Conservation (phyloP, 2,797 vertebrate genomes). For the Coranthus polyacanthus region DNA sequence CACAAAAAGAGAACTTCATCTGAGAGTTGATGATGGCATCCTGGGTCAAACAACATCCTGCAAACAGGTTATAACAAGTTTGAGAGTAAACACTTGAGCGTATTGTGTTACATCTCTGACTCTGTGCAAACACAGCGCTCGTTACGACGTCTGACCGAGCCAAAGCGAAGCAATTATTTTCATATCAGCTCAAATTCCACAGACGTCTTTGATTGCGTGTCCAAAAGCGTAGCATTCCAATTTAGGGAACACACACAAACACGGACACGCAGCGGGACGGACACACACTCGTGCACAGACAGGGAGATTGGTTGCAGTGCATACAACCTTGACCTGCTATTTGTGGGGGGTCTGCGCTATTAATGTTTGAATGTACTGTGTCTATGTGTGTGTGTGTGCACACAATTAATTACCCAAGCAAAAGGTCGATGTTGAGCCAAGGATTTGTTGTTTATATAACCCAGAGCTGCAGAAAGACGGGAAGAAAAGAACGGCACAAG, state of each 20-base stretch:
- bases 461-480: conserved; percentile 19
- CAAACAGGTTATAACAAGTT: conserved; percentile 18
- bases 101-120: conserved; percentile 35
- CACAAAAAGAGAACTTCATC: neutral
- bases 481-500: conserved; percentile 20
- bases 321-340: conserved; percentile 47
- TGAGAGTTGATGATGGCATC: neutral
- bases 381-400: conserved; percentile 25
- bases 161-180: conserved; percentile 74
- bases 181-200: conserved; percentile 78
- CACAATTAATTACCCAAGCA: conserved; percentile 53
- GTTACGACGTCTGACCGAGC: conserved; percentile 36
- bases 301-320: conserved; percentile 27
- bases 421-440: conserved; percentile 62
- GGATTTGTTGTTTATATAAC: conserved; percentile 69
- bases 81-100: conserved; percentile 22
- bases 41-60: conserved; percentile 6
- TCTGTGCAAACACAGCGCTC: conserved; percentile 44
- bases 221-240: conserved; percentile 63
- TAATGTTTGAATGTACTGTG: conserved; percentile 43
- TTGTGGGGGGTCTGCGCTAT: conserved; percentile 66
- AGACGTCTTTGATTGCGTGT: conserved; percentile 60
- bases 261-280: conserved; percentile 9
- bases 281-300: conserved; percentile 19
- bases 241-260: conserved; percentile 55